These are phyloP conservation scores for Musca vetustissima DNA, from an alignment of 1,140 invertebrate genomes.

Conservation along the genomic window DNA sequence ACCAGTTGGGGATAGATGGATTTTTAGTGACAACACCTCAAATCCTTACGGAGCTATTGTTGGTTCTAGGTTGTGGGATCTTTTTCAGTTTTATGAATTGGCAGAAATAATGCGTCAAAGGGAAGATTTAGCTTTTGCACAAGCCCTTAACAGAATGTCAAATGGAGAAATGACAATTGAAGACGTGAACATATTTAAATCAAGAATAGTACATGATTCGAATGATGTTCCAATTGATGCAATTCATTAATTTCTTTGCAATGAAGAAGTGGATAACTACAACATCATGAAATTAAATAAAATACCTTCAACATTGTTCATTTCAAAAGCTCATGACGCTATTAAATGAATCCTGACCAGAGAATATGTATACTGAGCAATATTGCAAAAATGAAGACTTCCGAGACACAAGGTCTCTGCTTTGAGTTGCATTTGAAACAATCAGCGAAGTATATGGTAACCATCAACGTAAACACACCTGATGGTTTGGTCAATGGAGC, in stretches of 20 bases:
- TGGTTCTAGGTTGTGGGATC: background rate
- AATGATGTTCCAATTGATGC: slow-evolving; percentile 4
- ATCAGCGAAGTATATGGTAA: background rate
- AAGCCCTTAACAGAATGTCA: no score
- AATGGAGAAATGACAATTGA: no score
- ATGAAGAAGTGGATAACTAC: no score
- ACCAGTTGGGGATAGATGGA: slow-evolving; percentile 12
- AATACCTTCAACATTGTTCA: background rate
- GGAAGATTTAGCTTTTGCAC: no score
- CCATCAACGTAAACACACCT: no score
- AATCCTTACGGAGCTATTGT: slow-evolving; percentile 1
- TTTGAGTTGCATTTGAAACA: background rate
- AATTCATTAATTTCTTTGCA: no score
- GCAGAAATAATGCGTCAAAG: slow-evolving; percentile 20
- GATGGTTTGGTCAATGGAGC: no score
- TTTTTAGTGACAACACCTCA: background rate
- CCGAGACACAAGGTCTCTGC: slow-evolving; percentile 15
- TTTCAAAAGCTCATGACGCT: background rate
- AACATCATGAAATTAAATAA: no score
- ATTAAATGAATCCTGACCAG: background rate
- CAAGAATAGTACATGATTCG: background rate
- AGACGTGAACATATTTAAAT: background rate
- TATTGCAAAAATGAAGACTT: background rate
- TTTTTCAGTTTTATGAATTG: background rate
- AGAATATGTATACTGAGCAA: background rate